Evolutionary conservation across 2,888 invertebrate species (phyloP).

Genomic region (Sarcophaga rosellei): DNA sequence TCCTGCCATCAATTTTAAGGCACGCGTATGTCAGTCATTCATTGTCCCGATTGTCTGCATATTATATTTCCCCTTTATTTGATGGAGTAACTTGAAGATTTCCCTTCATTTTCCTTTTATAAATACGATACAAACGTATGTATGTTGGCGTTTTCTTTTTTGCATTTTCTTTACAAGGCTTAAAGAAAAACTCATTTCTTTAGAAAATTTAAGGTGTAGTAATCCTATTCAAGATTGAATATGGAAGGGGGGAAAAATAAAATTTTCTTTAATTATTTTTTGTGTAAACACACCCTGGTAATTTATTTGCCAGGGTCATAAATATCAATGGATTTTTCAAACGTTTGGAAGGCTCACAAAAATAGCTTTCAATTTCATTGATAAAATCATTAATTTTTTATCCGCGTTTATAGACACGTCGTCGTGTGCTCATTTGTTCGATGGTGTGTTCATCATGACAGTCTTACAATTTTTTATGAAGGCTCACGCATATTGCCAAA

Average conservation of each 20-base stretch:
- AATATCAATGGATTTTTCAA: not conserved
- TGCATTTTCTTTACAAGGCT: not conserved
- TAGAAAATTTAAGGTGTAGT: not conserved
- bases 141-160: not conserved
- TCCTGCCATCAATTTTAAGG: constrained; percentile 29
- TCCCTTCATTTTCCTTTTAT: not conserved
- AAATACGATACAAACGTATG: not conserved
- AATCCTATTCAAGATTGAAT: not conserved
- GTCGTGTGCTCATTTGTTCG: not conserved
- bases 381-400: constrained; percentile 39
- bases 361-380: constrained; percentile 29
- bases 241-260: not conserved
- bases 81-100: not conserved
- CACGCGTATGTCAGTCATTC: constrained; percentile 33
- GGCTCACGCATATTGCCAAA: not conserved
- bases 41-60: not conserved
- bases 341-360: not conserved
- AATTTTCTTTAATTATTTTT: constrained; percentile 20
- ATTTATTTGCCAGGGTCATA: constrained; percentile 10
- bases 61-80: not conserved
- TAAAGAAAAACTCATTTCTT: not conserved
- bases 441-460: constrained; percentile 9
- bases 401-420: constrained; percentile 6
- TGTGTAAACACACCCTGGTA: constrained; percentile 34
- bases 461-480: constrained; percentile 2